Evolutionary conservation across 2,113 vertebrate species (phyloP).

Genomic region (Notothenia coriiceps): DNA sequence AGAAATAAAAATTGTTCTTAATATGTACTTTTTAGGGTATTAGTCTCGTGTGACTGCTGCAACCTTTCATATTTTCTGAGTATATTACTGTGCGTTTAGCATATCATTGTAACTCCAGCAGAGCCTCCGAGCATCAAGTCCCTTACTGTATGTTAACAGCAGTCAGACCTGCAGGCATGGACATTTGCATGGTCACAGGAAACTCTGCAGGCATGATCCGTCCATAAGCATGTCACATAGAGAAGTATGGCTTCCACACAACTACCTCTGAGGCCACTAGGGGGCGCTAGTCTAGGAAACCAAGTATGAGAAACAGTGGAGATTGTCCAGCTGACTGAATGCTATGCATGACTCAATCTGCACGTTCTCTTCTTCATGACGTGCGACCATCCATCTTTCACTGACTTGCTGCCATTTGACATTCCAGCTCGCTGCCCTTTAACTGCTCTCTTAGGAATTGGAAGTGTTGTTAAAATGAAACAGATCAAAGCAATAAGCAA

Average conservation of each 20-base stretch:
- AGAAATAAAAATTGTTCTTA: slow-evolving; percentile 18
- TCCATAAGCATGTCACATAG: slow-evolving; percentile 74
- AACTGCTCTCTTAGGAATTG: slow-evolving; percentile 61
- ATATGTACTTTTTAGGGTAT: slow-evolving; percentile 21
- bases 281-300: slow-evolving; percentile 73
- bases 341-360: slow-evolving; percentile 83
- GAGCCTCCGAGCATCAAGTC: slow-evolving; percentile 24
- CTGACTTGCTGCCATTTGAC: slow-evolving; percentile 79
- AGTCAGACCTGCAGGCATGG: slow-evolving; percentile 56
- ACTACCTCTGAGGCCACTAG: slow-evolving; percentile 81
- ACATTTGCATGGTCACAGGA: slow-evolving; percentile 36
- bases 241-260: slow-evolving; percentile 76
- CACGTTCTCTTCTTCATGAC: slow-evolving; percentile 71
- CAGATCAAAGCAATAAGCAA: slow-evolving; percentile 79
- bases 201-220: slow-evolving; percentile 63
- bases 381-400: slow-evolving; percentile 50
- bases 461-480: slow-evolving; percentile 68
- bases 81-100: slow-evolving; percentile 49
- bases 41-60: slow-evolving; percentile 42
- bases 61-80: slow-evolving; percentile 57
- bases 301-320: slow-evolving; percentile 59
- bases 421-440: slow-evolving; percentile 78
- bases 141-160: slow-evolving; percentile 35
- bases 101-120: slow-evolving; percentile 34
- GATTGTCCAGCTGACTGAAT: slow-evolving; percentile 74